Percentiles rank a stretch among this genome's conserved stretches.
Evolutionary conservation across 2,797 vertebrate species (phyloP).

Genomic region (Leucoraja ocellata): DNA sequence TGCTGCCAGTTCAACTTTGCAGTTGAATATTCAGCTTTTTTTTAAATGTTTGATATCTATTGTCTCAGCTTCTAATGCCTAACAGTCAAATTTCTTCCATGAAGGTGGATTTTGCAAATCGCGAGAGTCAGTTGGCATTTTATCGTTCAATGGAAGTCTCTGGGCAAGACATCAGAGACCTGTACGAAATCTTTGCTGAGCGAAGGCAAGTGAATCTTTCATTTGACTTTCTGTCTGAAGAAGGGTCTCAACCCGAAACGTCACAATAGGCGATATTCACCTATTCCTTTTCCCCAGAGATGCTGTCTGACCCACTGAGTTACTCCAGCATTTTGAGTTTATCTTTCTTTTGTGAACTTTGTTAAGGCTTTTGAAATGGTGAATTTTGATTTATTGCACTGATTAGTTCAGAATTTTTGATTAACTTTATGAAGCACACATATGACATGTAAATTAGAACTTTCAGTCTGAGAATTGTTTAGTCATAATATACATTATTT

Average conservation of each 20-base stretch:
- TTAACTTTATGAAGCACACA: background rate
- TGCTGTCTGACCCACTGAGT: too few relatives aligned
- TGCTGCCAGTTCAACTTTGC: constrained; percentile 38
- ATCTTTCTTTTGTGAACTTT: background rate
- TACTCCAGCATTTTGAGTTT: too few relatives aligned
- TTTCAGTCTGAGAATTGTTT: background rate
- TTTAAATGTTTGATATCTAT: background rate
- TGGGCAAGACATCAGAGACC: constrained; percentile 94
- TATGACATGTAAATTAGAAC: background rate
- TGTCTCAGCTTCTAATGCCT: background rate
- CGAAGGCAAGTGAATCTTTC: constrained; percentile 67
- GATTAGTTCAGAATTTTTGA: background rate
- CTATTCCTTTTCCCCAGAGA: too few relatives aligned
- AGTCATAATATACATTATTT: background rate
- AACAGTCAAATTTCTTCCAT: constrained; percentile 42
- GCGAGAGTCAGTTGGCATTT: constrained; percentile 95
- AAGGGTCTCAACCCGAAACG: too few relatives aligned
- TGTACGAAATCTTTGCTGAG: constrained; percentile 89
- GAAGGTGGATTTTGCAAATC: constrained; percentile 98
- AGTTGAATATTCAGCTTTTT: constrained; percentile 4
- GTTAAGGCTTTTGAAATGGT: background rate
- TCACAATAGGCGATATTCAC: too few relatives aligned
- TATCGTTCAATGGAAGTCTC: constrained; percentile 98
- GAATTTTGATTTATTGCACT: background rate
- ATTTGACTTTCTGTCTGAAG: too few relatives aligned